These are phyloP conservation scores for Rotaria socialis DNA, from an alignment of 2,888 invertebrate genomes.

Conservation along the genomic window DNA sequence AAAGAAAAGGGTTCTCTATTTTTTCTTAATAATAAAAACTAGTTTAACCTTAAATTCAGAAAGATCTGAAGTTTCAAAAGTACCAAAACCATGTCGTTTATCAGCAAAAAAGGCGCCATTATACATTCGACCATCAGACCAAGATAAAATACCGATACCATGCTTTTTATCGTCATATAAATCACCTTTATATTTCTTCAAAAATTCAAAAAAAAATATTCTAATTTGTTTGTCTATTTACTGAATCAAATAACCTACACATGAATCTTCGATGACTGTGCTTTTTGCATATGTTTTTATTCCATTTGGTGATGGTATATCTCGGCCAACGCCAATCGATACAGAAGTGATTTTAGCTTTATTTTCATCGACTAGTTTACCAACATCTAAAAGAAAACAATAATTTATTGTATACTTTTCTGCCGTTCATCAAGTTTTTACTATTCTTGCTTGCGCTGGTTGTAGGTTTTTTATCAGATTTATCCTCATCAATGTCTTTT, in stretches of 20 bases:
- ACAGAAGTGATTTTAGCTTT: background rate
- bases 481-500: background rate
- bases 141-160: slow-evolving; percentile 55
- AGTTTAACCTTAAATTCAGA: slow-evolving; percentile 54
- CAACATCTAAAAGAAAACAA: too few species aligned
- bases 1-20: too few species aligned
- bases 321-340: background rate
- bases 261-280: background rate
- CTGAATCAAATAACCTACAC: background rate
- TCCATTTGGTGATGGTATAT: background rate
- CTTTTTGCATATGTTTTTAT: background rate
- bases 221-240: background rate
- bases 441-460: background rate
- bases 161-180: slow-evolving; percentile 58
- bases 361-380: background rate
- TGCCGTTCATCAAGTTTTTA: too few species aligned
- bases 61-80: slow-evolving; percentile 53
- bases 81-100: slow-evolving; percentile 58
- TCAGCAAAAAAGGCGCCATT: slow-evolving; percentile 58
- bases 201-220: background rate
- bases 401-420: too few species aligned
- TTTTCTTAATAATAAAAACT: background rate
- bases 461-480: background rate
- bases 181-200: slow-evolving; percentile 54
- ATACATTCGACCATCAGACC: slow-evolving; percentile 55